phyloP scores from a whole-genome alignment of 2,888 invertebrate genomes.

The Parelbella ahira region DNA sequence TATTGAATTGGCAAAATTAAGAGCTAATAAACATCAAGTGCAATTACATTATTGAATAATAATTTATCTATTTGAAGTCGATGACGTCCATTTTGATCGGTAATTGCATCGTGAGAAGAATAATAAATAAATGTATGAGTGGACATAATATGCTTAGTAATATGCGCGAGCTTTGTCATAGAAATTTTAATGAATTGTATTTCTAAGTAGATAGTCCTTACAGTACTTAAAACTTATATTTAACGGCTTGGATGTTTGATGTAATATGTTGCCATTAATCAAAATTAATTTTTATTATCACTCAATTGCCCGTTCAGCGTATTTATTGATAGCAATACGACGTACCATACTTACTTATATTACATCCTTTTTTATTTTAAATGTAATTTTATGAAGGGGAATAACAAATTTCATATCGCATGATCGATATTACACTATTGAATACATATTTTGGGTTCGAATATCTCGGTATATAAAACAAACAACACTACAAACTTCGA shows the following conservation, averaged over 20 bases:
- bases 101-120: constrained; percentile 45
- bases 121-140: constrained; percentile 39
- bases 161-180: constrained; percentile 6
- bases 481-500: too few species aligned
- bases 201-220: constrained; percentile 22
- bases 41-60: constrained; percentile 63
- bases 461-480: too few species aligned
- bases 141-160: constrained; percentile 31
- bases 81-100: constrained; percentile 67
- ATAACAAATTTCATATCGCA: too few species aligned
- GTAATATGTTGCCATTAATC: too few species aligned
- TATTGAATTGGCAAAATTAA: constrained; percentile 44
- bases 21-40: constrained; percentile 64
- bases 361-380: too few species aligned
- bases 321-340: too few species aligned
- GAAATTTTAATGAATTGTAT: constrained; percentile 10
- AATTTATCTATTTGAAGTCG: constrained; percentile 50
- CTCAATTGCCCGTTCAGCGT: too few species aligned
- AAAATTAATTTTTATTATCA: too few species aligned
- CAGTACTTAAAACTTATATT: constrained; percentile 21
- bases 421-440: too few species aligned
- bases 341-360: too few species aligned
- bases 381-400: too few species aligned
- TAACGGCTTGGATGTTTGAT: constrained; percentile 17
- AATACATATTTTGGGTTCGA: too few species aligned